Evolutionary conservation across 2,797 vertebrate genomes (phyloP).

Genomic region (Etheostoma nigrum): DNA sequence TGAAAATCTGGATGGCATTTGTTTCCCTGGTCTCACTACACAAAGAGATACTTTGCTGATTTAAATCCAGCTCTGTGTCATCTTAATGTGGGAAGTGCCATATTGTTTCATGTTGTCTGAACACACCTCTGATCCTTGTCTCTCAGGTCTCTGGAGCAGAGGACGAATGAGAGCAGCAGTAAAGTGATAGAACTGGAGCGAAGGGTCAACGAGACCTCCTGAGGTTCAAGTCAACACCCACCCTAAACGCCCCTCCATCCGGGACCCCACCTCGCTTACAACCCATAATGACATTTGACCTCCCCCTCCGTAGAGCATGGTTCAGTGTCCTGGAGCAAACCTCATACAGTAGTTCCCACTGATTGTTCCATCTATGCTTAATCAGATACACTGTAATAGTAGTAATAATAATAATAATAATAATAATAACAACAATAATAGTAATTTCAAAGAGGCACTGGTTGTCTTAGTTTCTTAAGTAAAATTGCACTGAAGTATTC

Average conservation of each 20-base stretch:
- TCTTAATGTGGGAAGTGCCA: no score
- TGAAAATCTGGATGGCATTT: no score
- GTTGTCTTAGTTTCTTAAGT: conserved; percentile 61
- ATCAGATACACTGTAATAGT: conserved; percentile 68
- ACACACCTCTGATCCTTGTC: conserved; percentile 16
- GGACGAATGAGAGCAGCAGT: conserved; percentile 86
- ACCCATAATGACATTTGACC: conserved; percentile 48
- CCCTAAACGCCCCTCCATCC: conserved; percentile 4
- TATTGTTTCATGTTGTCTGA: background rate
- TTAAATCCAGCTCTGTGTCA: no score
- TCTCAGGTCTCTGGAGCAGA: conserved; percentile 83
- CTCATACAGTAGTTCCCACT: conserved; percentile 69
- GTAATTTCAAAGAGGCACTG: conserved; percentile 53
- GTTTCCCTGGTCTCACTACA: no score
- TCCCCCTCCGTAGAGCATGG: conserved; percentile 43
- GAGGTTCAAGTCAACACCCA: conserved; percentile 63
- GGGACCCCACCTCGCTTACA: conserved; percentile 21
- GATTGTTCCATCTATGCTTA: conserved; percentile 55
- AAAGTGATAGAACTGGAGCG: conserved; percentile 94
- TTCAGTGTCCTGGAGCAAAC: conserved; percentile 75
- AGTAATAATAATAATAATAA: background rate
- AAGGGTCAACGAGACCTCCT: conserved; percentile 94
- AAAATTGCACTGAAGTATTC: conserved; percentile 79
- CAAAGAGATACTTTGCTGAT: no score
- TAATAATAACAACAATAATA: conserved; percentile 17